Conservation (phyloP, 2,113 vertebrate genomes). For the Sciurus niger region DNA sequence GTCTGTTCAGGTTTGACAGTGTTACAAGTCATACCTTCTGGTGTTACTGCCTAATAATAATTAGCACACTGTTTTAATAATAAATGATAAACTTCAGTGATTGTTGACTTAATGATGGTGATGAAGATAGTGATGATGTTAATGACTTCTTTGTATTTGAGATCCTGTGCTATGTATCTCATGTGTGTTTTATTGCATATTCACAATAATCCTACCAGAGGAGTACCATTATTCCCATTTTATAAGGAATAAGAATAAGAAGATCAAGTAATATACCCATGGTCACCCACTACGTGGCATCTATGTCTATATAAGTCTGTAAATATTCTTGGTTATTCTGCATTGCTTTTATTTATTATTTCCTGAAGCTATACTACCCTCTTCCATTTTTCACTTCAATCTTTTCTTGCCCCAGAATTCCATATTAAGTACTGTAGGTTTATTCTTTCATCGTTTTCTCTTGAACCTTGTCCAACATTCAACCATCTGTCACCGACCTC, state of each 20-base stretch:
- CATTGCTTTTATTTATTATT: conserved; percentile 8
- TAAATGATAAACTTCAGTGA: neutral
- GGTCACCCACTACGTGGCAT: neutral
- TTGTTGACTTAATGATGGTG: neutral
- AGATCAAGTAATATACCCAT: neutral
- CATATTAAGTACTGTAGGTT: neutral
- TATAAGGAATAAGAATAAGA: neutral
- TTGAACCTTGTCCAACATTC: neutral
- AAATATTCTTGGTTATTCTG: neutral
- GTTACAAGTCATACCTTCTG: neutral
- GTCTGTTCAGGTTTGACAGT: neutral
- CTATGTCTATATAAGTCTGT: neutral
- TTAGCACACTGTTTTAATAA: neutral
- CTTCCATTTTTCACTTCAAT: neutral
- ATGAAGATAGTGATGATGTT: neutral
- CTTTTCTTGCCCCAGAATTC: neutral
- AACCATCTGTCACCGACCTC: neutral
- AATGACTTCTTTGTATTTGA: neutral
- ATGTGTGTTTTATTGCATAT: neutral
- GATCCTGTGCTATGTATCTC: neutral
- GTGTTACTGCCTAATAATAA: neutral
- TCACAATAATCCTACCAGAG: neutral
- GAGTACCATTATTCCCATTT: neutral
- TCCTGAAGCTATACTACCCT: neutral
- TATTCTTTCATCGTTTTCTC: neutral